These are phyloP conservation scores for Chymomyza procnemis DNA, from an alignment of 2,888 invertebrate species.

Conservation along the genomic window DNA sequence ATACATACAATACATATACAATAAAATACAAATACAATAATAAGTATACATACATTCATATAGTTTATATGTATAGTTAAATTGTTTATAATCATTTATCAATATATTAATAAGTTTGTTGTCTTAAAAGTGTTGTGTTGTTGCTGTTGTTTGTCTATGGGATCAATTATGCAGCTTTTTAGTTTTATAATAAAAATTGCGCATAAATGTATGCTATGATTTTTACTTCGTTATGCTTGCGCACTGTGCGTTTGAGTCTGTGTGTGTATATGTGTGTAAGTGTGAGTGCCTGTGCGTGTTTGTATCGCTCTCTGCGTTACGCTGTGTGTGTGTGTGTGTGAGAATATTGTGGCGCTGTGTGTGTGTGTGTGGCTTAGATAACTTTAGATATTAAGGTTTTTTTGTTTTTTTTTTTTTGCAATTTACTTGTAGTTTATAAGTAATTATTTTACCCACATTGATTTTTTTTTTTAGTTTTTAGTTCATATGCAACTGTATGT, in stretches of 20 bases:
- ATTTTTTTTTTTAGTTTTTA: constrained; percentile 5
- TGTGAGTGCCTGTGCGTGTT: not conserved
- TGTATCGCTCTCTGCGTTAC: not conserved
- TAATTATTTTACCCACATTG: constrained; percentile 1
- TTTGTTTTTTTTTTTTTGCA: not conserved
- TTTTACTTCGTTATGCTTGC: not conserved
- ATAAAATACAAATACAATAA: constrained; percentile 76
- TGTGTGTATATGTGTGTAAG: not conserved
- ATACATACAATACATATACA: constrained; percentile 75
- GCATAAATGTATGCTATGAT: not conserved
- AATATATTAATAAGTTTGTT: not conserved
- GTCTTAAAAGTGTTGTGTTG: not conserved
- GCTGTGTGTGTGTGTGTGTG: not conserved
- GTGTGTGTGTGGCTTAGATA: not conserved
- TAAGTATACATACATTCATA: constrained; percentile 65
- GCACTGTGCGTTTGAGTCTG: not conserved
- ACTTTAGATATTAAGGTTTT: not conserved
- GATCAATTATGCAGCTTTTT: too few relatives aligned
- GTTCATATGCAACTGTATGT: not conserved
- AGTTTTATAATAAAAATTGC: not conserved
- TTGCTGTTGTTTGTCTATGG: not conserved
- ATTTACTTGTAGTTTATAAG: constrained; percentile 4
- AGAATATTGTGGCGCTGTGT: not conserved
- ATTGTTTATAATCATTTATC: not conserved
- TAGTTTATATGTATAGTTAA: constrained; percentile 6